Evolutionary conservation across 2,888 invertebrate genomes (phyloP).

Genomic region (Bellardia pandia): DNA sequence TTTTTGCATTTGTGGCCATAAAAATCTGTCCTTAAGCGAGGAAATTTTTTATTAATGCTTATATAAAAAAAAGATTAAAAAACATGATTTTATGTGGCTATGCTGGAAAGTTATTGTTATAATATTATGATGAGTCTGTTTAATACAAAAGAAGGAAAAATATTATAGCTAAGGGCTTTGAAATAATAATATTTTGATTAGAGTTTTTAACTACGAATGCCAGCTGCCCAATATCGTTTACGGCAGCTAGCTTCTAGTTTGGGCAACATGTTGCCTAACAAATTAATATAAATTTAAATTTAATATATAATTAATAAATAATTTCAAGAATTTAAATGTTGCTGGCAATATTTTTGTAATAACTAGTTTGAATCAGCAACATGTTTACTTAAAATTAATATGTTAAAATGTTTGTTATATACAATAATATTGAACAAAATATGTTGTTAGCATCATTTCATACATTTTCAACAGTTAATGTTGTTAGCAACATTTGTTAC

Average conservation of each 20-base stretch:
- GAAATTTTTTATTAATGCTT: slow-evolving; percentile 13
- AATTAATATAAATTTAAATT: no score
- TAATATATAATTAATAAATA: no score
- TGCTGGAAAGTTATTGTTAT: slow-evolving; percentile 4
- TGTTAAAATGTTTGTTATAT: no score
- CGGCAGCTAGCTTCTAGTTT: background rate
- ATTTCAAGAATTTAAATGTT: no score
- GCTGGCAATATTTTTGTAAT: no score
- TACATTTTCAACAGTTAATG: no score
- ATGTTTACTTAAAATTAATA: no score
- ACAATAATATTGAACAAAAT: no score
- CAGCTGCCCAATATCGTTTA: background rate
- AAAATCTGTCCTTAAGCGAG: slow-evolving; percentile 52
- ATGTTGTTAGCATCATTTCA: no score
- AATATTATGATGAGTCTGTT: slow-evolving; percentile 29
- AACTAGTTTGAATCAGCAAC: no score
- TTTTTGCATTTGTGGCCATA: slow-evolving; percentile 21
- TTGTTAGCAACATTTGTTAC: no score
- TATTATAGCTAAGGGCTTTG: slow-evolving; percentile 14
- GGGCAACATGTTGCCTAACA: background rate
- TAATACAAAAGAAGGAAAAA: slow-evolving; percentile 21
- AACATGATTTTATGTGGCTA: background rate
- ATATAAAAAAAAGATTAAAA: slow-evolving; percentile 25
- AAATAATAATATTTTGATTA: background rate
- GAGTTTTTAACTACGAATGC: background rate